Evolutionary conservation across 1,140 invertebrate genomes (phyloP).

Genomic region (Parasteatoda tepidariorum): DNA sequence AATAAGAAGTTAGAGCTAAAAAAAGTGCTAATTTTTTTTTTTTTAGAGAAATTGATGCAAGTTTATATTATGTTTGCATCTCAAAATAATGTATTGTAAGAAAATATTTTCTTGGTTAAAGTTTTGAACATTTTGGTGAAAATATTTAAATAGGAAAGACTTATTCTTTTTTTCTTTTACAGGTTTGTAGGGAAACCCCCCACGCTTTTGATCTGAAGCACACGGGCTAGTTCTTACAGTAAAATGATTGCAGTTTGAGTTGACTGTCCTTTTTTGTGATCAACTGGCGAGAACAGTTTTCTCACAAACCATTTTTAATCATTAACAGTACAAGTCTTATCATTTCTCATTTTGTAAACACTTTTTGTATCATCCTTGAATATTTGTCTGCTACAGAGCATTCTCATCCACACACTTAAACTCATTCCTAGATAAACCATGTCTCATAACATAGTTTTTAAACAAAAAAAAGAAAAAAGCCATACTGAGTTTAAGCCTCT

Average conservation of each 20-base stretch:
- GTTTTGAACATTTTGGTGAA: too few species aligned
- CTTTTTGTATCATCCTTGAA: constrained; percentile 41
- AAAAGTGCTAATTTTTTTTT: too few species aligned
- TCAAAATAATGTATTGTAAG: too few species aligned
- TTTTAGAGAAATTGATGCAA: too few species aligned
- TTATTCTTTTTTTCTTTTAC: background rate
- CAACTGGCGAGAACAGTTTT: constrained; percentile 34
- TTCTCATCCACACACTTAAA: constrained; percentile 18
- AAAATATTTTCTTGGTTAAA: too few species aligned
- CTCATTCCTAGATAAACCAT: constrained; percentile 37
- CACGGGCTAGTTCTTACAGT: constrained; percentile 27
- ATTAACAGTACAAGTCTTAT: constrained; percentile 58
- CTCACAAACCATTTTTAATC: constrained; percentile 53
- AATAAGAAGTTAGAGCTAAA: too few species aligned
- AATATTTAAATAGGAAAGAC: too few species aligned
- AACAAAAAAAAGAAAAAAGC: too few species aligned
- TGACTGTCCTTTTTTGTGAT: constrained; percentile 41
- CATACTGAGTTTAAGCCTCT: constrained; percentile 32
- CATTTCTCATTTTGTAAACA: constrained; percentile 46
- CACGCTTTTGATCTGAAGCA: constrained; percentile 32
- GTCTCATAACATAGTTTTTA: constrained; percentile 35
- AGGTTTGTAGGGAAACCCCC: constrained; percentile 44
- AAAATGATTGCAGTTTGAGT: constrained; percentile 43
- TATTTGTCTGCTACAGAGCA: constrained; percentile 34
- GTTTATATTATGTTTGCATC: too few species aligned